Conservation (phyloP, 2,888 invertebrate species). For the Leucozona laternaria region DNA sequence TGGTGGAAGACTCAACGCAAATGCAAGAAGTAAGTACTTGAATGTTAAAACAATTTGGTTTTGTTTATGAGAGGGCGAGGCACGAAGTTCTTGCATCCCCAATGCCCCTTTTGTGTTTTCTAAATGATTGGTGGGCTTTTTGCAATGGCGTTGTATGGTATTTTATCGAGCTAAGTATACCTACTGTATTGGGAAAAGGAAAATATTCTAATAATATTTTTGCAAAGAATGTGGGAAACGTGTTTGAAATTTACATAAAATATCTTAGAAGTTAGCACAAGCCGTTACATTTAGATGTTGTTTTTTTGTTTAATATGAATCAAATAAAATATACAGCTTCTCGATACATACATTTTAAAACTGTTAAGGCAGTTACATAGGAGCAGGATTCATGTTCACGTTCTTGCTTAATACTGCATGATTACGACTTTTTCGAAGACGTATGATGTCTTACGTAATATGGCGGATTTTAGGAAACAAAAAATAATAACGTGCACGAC, state of each 20-base stretch:
- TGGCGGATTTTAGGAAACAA: not conserved
- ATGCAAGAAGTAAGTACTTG: conserved; percentile 13
- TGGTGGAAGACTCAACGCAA: not conserved
- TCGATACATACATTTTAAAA: not conserved
- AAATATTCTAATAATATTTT: conserved; percentile 7
- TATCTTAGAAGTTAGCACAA: not conserved
- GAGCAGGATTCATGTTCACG: not conserved
- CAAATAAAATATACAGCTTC: not conserved
- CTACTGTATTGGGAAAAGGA: not conserved
- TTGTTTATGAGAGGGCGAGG: not conserved
- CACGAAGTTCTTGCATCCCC: not conserved
- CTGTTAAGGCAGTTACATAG: not conserved
- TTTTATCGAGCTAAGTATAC: not conserved
- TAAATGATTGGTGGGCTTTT: conserved; percentile 29
- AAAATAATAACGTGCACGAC: not conserved
- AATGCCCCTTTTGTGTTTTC: conserved; percentile 15
- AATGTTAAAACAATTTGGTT: conserved; percentile 22
- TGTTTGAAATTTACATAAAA: conserved; percentile 19
- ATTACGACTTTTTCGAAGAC: not conserved
- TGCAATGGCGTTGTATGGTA: not conserved
- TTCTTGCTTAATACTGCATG: not conserved
- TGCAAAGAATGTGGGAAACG: conserved; percentile 9
- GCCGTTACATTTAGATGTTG: not conserved
- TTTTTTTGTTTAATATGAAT: not conserved
- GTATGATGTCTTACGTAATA: not conserved